These are phyloP conservation scores for Grallaria varia DNA, from an alignment of 2,113 vertebrate genomes.

Conservation along the genomic window DNA sequence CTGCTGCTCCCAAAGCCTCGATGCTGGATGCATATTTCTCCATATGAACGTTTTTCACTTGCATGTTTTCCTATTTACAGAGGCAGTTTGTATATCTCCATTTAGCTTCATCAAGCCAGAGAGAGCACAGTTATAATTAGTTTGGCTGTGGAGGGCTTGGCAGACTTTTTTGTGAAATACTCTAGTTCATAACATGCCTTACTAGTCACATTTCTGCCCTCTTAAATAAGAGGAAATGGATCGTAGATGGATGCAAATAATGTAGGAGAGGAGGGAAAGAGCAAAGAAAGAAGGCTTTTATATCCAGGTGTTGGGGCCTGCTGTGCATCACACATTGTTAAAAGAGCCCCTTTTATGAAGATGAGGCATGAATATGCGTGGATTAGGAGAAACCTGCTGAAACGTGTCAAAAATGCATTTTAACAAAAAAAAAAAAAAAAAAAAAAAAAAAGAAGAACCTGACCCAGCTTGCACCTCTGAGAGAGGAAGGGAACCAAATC, in stretches of 20 bases:
- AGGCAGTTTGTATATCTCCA: conserved; percentile 50
- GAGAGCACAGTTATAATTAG: conserved; percentile 41
- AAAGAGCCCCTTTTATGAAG: neutral
- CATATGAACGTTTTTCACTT: neutral
- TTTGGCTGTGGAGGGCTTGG: conserved; percentile 28
- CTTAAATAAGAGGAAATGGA: conserved; percentile 48
- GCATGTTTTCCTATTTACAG: conserved; percentile 44
- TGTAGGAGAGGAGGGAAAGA: neutral
- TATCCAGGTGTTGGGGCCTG: neutral
- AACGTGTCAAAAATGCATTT: neutral
- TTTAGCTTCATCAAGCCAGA: conserved; percentile 41
- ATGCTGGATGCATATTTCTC: conserved; percentile 46
- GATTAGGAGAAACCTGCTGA: neutral
- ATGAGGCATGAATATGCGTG: neutral
- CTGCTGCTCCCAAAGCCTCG: conserved; percentile 13
- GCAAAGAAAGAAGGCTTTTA: neutral
- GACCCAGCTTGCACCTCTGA: neutral
- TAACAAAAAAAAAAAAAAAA: neutral
- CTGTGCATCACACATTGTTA: neutral
- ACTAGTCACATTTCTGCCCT: conserved; percentile 56
- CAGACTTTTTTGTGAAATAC: conserved; percentile 36
- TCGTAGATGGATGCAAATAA: neutral
- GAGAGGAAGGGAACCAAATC: neutral
- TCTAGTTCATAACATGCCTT: conserved; percentile 33
- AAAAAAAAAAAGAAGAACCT: neutral